Conservation (phyloP, 2,888 invertebrate genomes). For the Pseudococcus longispinus region DNA sequence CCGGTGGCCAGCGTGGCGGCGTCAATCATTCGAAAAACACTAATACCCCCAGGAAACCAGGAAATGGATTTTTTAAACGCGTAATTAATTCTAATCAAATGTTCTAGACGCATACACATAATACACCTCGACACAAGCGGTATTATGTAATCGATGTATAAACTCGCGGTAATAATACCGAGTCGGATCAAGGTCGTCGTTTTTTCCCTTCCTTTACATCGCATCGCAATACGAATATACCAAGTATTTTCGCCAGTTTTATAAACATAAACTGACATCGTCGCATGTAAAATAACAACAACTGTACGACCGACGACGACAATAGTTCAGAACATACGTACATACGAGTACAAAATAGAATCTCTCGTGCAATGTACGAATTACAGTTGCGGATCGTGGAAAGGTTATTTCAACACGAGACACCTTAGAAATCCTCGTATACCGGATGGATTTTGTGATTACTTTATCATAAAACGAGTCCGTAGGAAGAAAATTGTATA, state of each 20-base stretch:
- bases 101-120: constrained; percentile 22
- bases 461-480: no score
- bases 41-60: background rate
- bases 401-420: background rate
- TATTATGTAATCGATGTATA: constrained; percentile 39
- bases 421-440: no score
- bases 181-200: constrained; percentile 22
- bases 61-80: constrained; percentile 14
- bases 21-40: background rate
- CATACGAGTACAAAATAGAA: background rate
- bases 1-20: background rate
- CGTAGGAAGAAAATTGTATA: no score
- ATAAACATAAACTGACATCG: background rate
- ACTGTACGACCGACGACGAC: background rate
- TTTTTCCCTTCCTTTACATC: background rate
- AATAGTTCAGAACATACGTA: background rate
- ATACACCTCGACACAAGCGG: background rate
- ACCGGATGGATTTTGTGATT: no score
- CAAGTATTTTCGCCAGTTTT: background rate
- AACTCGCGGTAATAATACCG: background rate
- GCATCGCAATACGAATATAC: background rate
- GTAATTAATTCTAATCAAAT: constrained; percentile 39
- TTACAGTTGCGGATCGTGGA: background rate
- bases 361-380: background rate
- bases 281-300: background rate